A percentile compares a stretch with the other conserved stretches of the same genome.
These are phyloP conservation scores for Spisula subtruncata DNA, from an alignment of 2,888 invertebrate species.

Conservation along the genomic window DNA sequence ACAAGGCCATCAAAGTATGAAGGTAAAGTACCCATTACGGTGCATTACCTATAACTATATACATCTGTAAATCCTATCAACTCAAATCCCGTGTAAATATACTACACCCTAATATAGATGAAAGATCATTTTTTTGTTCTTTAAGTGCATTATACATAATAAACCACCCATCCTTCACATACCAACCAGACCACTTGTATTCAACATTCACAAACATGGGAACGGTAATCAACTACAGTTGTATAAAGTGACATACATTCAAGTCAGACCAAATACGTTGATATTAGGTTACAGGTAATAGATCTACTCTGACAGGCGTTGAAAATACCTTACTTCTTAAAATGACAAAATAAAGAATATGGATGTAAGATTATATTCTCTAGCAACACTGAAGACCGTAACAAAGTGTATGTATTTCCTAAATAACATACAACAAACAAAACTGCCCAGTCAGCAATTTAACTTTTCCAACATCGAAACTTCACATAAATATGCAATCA, in stretches of 20 bases:
- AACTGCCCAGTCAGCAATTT: too few relatives aligned
- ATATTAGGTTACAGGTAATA: constrained; percentile 18
- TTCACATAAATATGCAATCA: too few relatives aligned
- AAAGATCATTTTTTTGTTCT: background rate
- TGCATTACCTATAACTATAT: background rate
- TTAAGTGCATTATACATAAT: background rate
- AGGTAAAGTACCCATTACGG: too few relatives aligned
- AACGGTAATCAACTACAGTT: background rate
- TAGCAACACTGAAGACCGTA: background rate
- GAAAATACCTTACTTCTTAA: background rate
- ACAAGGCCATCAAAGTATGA: background rate
- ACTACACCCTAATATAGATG: background rate
- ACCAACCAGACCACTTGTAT: background rate
- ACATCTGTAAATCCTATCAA: background rate
- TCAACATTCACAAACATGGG: constrained; percentile 1
- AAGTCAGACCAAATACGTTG: background rate
- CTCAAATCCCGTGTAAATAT: background rate
- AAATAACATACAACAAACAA: too few relatives aligned
- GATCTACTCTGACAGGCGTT: background rate
- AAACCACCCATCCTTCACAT: constrained; percentile 2
- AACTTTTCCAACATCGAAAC: too few relatives aligned
- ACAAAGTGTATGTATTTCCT: background rate
- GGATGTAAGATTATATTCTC: background rate
- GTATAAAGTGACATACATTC: constrained; percentile 8
- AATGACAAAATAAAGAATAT: background rate